Evolutionary conservation across 30 jellyfish, hydroid and myxozoan species (phyloP).

Genomic region (Hydractinia echinata): DNA sequence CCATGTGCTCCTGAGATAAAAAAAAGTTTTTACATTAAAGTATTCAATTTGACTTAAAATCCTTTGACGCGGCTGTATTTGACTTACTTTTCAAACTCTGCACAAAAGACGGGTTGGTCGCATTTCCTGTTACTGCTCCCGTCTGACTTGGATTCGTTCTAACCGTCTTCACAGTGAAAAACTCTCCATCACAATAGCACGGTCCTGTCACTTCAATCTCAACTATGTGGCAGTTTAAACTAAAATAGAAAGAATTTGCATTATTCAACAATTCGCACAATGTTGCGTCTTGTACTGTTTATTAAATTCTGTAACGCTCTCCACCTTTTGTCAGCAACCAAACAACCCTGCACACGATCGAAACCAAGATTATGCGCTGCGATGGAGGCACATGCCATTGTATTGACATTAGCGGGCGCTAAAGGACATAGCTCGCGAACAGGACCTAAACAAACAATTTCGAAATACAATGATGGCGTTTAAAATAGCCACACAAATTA

Average conservation of each 20-base stretch:
- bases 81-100: slow-evolving; percentile 64
- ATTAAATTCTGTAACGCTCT: not conserved
- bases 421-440: slow-evolving; percentile 88
- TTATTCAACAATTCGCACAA: not conserved
- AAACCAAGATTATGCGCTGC: slow-evolving; percentile 92
- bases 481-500: not conserved
- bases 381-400: slow-evolving; percentile 94
- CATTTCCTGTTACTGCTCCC: slow-evolving; percentile 91
- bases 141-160: slow-evolving; percentile 69
- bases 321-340: slow-evolving; percentile 82
- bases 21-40: not conserved
- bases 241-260: not conserved
- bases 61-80: not conserved
- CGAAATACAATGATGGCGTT: not conserved
- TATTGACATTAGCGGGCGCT: slow-evolving; percentile 90
- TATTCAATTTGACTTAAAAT: not conserved
- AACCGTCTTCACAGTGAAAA: slow-evolving; percentile 64
- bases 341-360: slow-evolving; percentile 81
- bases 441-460: slow-evolving; percentile 50
- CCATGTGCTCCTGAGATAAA: slow-evolving; percentile 54
- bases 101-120: slow-evolving; percentile 77
- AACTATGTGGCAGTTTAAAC: slow-evolving; percentile 68
- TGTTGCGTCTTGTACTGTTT: no score
- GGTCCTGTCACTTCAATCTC: slow-evolving; percentile 91
- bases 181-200: slow-evolving; percentile 29